These are phyloP conservation scores for Nerophis lumbriciformis DNA, from an alignment of 2,113 vertebrate genomes.

Conservation along the genomic window DNA sequence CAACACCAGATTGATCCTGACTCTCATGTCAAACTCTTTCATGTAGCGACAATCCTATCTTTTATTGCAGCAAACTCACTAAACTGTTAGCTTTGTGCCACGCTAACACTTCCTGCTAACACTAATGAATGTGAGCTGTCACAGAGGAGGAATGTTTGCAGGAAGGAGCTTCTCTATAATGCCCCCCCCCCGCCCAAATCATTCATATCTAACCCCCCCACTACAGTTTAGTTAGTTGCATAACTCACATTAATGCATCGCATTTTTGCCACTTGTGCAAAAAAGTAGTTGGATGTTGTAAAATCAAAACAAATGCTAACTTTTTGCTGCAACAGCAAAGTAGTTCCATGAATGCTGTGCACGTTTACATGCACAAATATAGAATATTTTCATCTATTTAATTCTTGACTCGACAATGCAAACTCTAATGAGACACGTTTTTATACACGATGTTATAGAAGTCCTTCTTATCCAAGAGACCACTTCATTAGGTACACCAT, in stretches of 20 bases:
- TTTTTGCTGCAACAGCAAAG: too few relatives aligned
- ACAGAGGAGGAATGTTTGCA: not conserved
- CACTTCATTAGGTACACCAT: too few relatives aligned
- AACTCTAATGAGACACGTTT: not conserved
- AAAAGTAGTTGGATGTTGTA: not conserved
- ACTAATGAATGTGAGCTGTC: not conserved
- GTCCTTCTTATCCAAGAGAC: too few relatives aligned
- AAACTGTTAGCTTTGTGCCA: not conserved
- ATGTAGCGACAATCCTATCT: constrained; percentile 6
- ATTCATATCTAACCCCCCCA: constrained; percentile 32
- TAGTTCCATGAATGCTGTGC: too few relatives aligned
- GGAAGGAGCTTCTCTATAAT: not conserved
- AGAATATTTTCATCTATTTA: not conserved
- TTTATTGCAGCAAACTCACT: not conserved
- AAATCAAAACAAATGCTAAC: too few relatives aligned
- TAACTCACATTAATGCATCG: not conserved
- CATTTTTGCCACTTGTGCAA: constrained; percentile 5
- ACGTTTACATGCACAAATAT: constrained; percentile 1
- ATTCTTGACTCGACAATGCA: not conserved
- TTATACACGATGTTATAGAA: too few relatives aligned
- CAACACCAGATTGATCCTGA: constrained; percentile 23
- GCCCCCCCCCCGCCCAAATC: constrained; percentile 31
- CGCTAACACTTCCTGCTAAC: too few relatives aligned
- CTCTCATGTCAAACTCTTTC: constrained; percentile 44
- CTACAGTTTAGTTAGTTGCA: not conserved